Conservation (phyloP, 1,140 invertebrate species). For the Bombus superbus region DNA sequence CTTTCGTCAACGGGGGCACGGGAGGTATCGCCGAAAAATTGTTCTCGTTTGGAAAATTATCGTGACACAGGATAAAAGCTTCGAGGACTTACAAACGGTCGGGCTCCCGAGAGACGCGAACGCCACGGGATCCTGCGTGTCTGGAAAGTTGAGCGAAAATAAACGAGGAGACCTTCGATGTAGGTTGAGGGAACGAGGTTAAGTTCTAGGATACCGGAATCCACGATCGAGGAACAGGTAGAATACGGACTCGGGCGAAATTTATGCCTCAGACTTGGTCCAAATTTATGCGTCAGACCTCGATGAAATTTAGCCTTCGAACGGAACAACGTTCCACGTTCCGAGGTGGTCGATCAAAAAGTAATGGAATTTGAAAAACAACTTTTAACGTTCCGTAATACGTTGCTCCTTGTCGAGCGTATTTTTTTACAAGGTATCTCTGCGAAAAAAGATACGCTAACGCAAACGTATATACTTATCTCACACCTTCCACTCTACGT, state of each 20-base stretch:
- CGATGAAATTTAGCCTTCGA: constrained; percentile 49
- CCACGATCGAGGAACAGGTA: constrained; percentile 45
- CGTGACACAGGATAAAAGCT: constrained; percentile 46
- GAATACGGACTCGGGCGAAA: constrained; percentile 31
- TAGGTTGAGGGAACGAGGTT: constrained; percentile 67
- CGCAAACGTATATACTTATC: background rate
- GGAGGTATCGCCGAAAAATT: background rate
- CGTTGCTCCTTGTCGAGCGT: background rate
- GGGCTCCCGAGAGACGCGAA: constrained; percentile 2
- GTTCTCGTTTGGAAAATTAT: background rate
- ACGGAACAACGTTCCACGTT: constrained; percentile 16
- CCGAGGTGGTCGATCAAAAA: constrained; percentile 5
- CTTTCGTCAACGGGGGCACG: background rate
- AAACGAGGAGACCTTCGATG: constrained; percentile 58
- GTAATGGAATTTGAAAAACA: background rate
- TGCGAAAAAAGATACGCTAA: fast-evolving
- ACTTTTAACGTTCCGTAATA: background rate
- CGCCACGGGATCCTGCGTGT: constrained; percentile 56
- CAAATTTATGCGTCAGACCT: constrained; percentile 38
- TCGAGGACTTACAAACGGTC: constrained; percentile 51
- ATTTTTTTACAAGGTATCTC: background rate
- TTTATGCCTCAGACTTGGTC: constrained; percentile 36
- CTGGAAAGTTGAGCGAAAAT: constrained; percentile 65
- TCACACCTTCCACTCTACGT: background rate
- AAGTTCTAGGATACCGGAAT: constrained; percentile 68